These are phyloP conservation scores for Saccopteryx bilineata DNA, from an alignment of 2,113 vertebrate species.

Conservation along the genomic window DNA sequence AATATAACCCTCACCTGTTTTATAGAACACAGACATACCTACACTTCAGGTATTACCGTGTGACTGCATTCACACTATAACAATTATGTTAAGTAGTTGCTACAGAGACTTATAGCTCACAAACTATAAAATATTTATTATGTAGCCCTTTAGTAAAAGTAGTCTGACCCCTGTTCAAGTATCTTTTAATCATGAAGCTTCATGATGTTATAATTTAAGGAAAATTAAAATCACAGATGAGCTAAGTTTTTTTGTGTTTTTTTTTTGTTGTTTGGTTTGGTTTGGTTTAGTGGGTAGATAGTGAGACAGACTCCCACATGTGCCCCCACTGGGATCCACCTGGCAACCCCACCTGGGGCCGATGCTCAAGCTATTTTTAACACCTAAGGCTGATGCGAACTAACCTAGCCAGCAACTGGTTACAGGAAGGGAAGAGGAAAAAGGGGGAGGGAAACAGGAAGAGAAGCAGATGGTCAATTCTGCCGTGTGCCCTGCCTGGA, in stretches of 20 bases:
- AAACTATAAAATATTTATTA: background rate
- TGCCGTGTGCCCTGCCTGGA: too few species aligned
- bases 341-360: too few species aligned
- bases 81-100: background rate
- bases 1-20: background rate
- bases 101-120: background rate
- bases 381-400: too few species aligned
- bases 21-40: background rate
- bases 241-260: background rate
- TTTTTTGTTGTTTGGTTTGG: too few species aligned
- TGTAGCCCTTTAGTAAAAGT: background rate
- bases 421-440: too few species aligned
- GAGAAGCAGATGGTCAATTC: too few species aligned
- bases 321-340: too few species aligned
- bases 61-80: background rate
- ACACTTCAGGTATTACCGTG: background rate
- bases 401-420: too few species aligned
- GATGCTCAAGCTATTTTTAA: too few species aligned
- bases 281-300: too few species aligned
- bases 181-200: background rate
- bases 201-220: background rate
- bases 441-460: too few species aligned
- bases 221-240: background rate
- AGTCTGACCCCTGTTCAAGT: background rate
- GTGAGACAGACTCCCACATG: too few species aligned